phyloP scores from a whole-genome alignment of 1,140 invertebrate genomes.

The Chrysomallon squamiferum region DNA sequence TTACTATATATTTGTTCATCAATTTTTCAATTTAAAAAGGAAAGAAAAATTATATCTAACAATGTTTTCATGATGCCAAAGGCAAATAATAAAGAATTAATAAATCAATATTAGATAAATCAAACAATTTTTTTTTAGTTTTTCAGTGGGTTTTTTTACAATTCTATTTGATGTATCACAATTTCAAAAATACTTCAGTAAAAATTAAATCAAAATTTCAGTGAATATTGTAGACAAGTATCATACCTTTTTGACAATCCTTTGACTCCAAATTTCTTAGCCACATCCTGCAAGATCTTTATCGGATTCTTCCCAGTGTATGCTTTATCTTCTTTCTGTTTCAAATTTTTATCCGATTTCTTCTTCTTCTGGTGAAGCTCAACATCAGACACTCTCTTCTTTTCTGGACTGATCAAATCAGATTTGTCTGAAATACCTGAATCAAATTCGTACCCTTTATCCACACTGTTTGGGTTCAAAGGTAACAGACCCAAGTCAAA shows the following conservation, averaged over 20 bases:
- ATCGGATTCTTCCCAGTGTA: slow-evolving; percentile 61
- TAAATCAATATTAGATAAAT: no score
- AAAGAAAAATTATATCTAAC: no score
- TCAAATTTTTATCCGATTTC: slow-evolving; percentile 12
- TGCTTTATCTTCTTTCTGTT: slow-evolving; percentile 10
- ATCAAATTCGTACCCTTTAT: slow-evolving; percentile 19
- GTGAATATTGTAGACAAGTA: no score
- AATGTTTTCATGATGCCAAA: no score
- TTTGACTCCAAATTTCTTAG: slow-evolving; percentile 63
- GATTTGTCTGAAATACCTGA: slow-evolving; percentile 22
- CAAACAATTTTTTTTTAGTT: no score
- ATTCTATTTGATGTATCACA: no score
- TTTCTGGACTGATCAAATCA: slow-evolving; percentile 3
- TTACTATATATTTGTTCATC: no score
- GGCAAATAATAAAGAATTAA: no score
- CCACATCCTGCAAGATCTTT: slow-evolving; percentile 68
- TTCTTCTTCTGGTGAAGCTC: slow-evolving; percentile 65
- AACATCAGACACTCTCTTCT: slow-evolving; percentile 64
- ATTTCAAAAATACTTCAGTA: background rate
- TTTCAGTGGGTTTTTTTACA: no score
- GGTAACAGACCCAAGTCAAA: slow-evolving; percentile 29
- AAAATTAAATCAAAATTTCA: background rate
- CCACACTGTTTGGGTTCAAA: slow-evolving; percentile 2
- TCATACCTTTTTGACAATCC: slow-evolving; percentile 54
- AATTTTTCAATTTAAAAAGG: no score